Percentiles rank a stretch among this genome's conserved stretches.
Evolutionary conservation across 2,888 invertebrate species (phyloP).

Genomic region (Drosophila subsilvestris): DNA sequence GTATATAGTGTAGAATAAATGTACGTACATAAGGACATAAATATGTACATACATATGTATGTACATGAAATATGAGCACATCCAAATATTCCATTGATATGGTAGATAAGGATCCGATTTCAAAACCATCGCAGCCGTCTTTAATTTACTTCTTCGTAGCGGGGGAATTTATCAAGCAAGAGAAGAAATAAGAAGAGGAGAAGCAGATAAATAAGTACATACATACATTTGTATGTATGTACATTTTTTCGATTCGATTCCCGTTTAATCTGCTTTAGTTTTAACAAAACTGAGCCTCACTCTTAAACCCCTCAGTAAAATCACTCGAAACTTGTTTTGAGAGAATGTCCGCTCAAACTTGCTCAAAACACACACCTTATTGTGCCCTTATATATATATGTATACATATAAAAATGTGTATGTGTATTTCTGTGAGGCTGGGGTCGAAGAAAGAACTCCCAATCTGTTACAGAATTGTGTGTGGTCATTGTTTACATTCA

Average conservation of each 20-base stretch:
- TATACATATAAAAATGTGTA: neutral
- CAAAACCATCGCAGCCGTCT: too few species aligned
- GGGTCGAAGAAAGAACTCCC: slow-evolving; percentile 31
- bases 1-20: too few species aligned
- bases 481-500: slow-evolving; percentile 58
- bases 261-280: slow-evolving; percentile 10
- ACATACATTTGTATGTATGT: slow-evolving; percentile 6
- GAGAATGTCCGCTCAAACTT: slow-evolving; percentile 23
- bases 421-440: slow-evolving; percentile 24
- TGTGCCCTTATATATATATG: neutral
- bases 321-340: slow-evolving; percentile 48
- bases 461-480: slow-evolving; percentile 67
- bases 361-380: slow-evolving; percentile 25
- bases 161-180: neutral
- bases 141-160: too few species aligned
- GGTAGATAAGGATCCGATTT: too few species aligned
- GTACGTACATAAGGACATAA: too few species aligned
- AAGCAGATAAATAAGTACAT: neutral
- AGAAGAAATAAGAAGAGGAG: neutral
- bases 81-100: too few species aligned
- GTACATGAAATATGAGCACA: too few species aligned
- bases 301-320: slow-evolving; percentile 8
- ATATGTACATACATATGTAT: too few species aligned
- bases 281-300: slow-evolving; percentile 4
- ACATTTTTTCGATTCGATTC: slow-evolving; percentile 14